These are phyloP conservation scores for Grapholita molesta DNA, from an alignment of 1,140 invertebrate species.

Conservation along the genomic window DNA sequence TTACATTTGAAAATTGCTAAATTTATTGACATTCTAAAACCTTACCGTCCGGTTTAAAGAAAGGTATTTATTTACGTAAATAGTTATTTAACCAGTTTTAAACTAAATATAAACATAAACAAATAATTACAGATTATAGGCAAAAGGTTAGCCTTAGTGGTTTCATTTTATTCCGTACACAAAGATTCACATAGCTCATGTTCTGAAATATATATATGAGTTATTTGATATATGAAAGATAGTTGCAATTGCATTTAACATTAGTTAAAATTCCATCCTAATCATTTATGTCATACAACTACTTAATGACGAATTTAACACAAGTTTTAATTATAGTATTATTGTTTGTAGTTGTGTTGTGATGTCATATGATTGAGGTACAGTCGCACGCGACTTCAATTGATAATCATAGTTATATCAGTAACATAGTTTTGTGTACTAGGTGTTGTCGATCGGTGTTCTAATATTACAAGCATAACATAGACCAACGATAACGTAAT, in stretches of 20 bases:
- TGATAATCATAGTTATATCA: constrained; percentile 21
- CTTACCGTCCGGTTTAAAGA: constrained; percentile 5
- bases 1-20: neutral
- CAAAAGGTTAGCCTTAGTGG: neutral
- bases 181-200: neutral
- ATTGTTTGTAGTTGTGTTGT: constrained; percentile 15
- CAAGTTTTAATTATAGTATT: constrained; percentile 11
- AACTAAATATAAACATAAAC: neutral
- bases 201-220: neutral
- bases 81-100: neutral
- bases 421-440: constrained; percentile 35
- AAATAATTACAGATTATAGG: neutral
- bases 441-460: constrained; percentile 53
- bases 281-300: constrained; percentile 11
- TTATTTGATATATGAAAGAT: neutral
- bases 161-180: neutral
- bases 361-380: constrained; percentile 1
- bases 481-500: constrained; percentile 14
- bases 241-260: neutral
- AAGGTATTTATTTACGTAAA: constrained; percentile 11
- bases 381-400: neutral
- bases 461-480: constrained; percentile 28
- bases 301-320: constrained; percentile 11
- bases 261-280: neutral
- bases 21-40: constrained; percentile 17